Percentiles rank a stretch among this genome's conserved stretches.
phyloP scores from a whole-genome alignment of 2,797 vertebrate genomes.

The Peromyscus melanophrys region DNA sequence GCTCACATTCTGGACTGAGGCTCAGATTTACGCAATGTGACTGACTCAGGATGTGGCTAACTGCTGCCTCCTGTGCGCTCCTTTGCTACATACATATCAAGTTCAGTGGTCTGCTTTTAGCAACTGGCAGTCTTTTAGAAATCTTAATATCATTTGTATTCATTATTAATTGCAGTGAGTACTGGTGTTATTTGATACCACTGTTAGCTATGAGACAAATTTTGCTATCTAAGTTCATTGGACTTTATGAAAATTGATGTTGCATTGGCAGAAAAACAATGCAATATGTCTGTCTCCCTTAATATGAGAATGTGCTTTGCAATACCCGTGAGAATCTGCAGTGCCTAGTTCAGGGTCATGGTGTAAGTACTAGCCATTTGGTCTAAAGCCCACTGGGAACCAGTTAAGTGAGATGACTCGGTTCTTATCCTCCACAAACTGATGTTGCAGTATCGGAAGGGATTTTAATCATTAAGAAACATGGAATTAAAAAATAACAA shows the following conservation, averaged over 20 bases:
- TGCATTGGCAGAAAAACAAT: constrained; percentile 37
- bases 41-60: constrained; percentile 3
- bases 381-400: background rate
- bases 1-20: background rate
- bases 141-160: background rate
- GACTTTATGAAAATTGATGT: constrained; percentile 12
- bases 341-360: background rate
- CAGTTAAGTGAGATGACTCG: background rate
- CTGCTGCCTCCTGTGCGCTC: background rate
- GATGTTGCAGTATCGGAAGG: background rate
- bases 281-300: background rate
- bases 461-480: background rate
- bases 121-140: background rate
- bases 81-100: background rate
- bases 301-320: background rate
- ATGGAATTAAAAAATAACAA: background rate
- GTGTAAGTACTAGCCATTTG: background rate
- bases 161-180: constrained; percentile 23
- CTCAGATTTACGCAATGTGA: background rate
- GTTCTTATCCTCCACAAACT: background rate
- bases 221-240: background rate
- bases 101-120: background rate
- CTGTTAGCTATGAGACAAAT: background rate
- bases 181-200: background rate
- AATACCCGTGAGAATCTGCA: background rate